Conservation (phyloP, 1,140 invertebrate species). For the Brachionus koreanus region DNA sequence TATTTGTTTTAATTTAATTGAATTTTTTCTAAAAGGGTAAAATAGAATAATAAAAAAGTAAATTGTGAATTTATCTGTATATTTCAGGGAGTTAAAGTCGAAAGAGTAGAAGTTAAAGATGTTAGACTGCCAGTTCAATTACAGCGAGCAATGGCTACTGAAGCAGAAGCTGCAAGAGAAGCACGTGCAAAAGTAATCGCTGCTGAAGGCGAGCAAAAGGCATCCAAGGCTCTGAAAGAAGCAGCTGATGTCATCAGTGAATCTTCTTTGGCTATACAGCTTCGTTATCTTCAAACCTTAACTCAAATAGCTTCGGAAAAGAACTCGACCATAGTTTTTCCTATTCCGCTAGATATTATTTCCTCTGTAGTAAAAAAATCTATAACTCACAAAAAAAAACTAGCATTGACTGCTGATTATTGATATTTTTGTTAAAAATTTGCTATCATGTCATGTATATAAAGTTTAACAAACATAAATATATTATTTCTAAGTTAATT, state of each 20-base stretch:
- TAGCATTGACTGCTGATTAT: neutral
- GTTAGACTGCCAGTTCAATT: conserved; percentile 50
- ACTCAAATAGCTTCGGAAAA: conserved; percentile 93
- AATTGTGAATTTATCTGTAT: neutral
- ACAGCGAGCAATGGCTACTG: conserved; percentile 54
- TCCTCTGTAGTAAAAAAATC: conserved; percentile 48
- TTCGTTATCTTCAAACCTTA: conserved; percentile 73
- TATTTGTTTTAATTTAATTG: neutral
- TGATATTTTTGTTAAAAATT: neutral
- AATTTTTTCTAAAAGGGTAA: conserved; percentile 12
- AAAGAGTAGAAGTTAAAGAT: conserved; percentile 47
- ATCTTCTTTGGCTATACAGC: conserved; percentile 75
- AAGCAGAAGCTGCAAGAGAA: conserved; percentile 54
- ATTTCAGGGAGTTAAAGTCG: conserved; percentile 17
- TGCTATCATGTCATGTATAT: neutral
- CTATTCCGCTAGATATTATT: conserved; percentile 83
- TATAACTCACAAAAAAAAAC: neutral
- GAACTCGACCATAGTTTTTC: conserved; percentile 95
- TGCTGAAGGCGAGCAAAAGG: conserved; percentile 45
- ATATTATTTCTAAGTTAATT: neutral
- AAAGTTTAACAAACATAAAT: neutral
- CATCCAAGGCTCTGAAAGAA: conserved; percentile 43
- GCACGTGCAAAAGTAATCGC: conserved; percentile 52
- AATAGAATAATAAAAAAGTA: neutral
- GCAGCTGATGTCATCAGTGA: conserved; percentile 45